Conservation (phyloP, 2,113 vertebrate species). For the Aplodontia rufa region DNA sequence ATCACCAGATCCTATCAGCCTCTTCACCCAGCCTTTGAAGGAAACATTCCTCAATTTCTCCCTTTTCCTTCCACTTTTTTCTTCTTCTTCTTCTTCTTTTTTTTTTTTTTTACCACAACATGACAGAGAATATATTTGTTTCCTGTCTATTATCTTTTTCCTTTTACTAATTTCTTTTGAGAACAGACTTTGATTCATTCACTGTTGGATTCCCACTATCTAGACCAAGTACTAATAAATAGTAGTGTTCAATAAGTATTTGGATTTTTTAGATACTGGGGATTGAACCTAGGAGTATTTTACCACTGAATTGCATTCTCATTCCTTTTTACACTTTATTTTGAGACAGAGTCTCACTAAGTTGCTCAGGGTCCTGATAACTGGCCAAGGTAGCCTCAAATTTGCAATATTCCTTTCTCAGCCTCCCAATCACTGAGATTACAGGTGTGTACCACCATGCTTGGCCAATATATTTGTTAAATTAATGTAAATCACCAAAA, state of each 20-base stretch:
- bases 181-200: slow-evolving; percentile 4
- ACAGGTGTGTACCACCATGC: too few relatives aligned
- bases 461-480: slow-evolving; percentile 15
- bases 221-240: slow-evolving; percentile 6
- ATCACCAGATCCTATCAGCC: not conserved
- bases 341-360: too few relatives aligned
- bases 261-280: too few relatives aligned
- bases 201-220: not conserved
- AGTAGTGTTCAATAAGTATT: not conserved
- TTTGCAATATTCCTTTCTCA: too few relatives aligned
- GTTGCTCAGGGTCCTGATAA: too few relatives aligned
- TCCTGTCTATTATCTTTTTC: not conserved
- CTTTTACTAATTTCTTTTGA: not conserved
- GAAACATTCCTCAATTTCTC: not conserved
- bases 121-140: not conserved
- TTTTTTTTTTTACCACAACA: not conserved
- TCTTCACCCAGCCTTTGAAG: not conserved
- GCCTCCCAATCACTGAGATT: too few relatives aligned
- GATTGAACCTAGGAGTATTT: too few relatives aligned
- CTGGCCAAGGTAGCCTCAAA: too few relatives aligned
- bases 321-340: too few relatives aligned
- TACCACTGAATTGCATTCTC: too few relatives aligned
- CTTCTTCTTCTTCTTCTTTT: too few relatives aligned
- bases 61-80: not conserved
- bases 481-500: not conserved